Base-by-base conservation (phyloP, 2,113 vertebrate genomes). In the Meles meles region DNA sequence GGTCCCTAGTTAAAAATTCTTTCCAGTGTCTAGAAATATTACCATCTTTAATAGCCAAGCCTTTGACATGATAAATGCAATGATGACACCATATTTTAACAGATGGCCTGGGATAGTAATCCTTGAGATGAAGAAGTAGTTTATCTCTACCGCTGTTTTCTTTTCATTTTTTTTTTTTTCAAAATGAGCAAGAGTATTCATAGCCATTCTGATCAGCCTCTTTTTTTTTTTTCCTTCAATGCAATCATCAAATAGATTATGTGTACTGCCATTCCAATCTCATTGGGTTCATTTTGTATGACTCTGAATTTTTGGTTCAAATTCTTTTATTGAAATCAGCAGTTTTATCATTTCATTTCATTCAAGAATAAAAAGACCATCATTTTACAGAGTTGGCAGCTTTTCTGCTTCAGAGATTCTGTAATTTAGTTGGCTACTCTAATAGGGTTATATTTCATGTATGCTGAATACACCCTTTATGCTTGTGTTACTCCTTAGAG, bases 391-490 rank as follows among this genome's bases (percentile, higher is more conserved):
- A 97, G 80, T 65, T 98, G 97, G 86, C 96, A 98, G 96, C 3
- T 98, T 98, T 98, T 98, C 96, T 98, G 96, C 98, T 98, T 98
- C 98, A 97, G 92, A 98, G 95, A 79, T 98, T 96, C 92, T 97
- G 86, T 98, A 98, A 98, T 98, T 98, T 98, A 98, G 94, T 98
- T 97, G 97, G 69, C 89, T 96, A 57, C 82, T 97, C 94, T 98
- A 98, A 98, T 96, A 98, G 88, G 90, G 86, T 96, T 97, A 96
- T 98, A 97, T 98, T 98, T 99, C 97, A 98, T 93, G 91, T 98
- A 95, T 93, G 79, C 92, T 97, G 95, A 98, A 98, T 98, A 97
- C 55, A 98, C 82, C 92, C 96, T 98, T 98, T 98, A 98, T 98
- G 97, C 88, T 97, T 97, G 44, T 98, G 91, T 95, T 98, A 97